These are phyloP conservation scores for Orius insidiosus DNA, from an alignment of 1,140 invertebrate species.

Conservation along the genomic window DNA sequence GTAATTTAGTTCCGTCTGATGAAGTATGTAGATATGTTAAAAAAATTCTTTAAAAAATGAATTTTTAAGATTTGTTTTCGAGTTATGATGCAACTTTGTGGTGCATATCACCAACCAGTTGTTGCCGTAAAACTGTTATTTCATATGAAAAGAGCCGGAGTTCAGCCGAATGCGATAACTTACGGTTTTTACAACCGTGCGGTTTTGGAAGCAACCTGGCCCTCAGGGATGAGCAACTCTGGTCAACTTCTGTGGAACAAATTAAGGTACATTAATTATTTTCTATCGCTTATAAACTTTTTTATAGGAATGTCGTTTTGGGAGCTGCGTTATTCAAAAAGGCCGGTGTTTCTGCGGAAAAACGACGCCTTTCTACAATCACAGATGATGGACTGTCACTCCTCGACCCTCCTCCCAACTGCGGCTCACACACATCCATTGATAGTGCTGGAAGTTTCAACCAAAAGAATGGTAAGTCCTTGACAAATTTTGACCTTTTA, in stretches of 20 bases:
- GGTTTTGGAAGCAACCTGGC: slow-evolving; percentile 89
- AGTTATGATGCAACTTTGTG: slow-evolving; percentile 96
- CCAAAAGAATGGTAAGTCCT: slow-evolving; percentile 12
- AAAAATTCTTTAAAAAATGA: not conserved
- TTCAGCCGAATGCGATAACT: slow-evolving; percentile 94
- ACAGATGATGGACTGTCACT: slow-evolving; percentile 18
- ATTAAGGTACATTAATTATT: slow-evolving; percentile 31
- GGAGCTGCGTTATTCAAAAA: slow-evolving; percentile 73
- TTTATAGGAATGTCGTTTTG: slow-evolving; percentile 61
- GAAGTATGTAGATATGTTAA: slow-evolving; percentile 41
- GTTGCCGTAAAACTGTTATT: slow-evolving; percentile 87
- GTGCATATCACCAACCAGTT: slow-evolving; percentile 80
- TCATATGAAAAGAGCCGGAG: slow-evolving; percentile 84
- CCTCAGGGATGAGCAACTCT: slow-evolving; percentile 62
- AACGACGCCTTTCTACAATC: slow-evolving; percentile 16
- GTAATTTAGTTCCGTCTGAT: slow-evolving; percentile 65
- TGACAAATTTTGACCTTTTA: not conserved
- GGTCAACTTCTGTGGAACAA: slow-evolving; percentile 85
- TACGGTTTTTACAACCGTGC: slow-evolving; percentile 78
- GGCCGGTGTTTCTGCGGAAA: slow-evolving; percentile 33
- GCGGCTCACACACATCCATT: slow-evolving; percentile 23
- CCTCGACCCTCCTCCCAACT: slow-evolving; percentile 16
- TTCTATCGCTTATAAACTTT: not conserved
- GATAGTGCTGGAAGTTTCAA: slow-evolving; percentile 21
- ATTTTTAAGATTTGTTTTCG: slow-evolving; percentile 76